Evolutionary conservation across 2,113 vertebrate genomes (phyloP), one percentile per base, ranked within the genome.

Genomic region (Glaucidium brasilianum): DNA sequence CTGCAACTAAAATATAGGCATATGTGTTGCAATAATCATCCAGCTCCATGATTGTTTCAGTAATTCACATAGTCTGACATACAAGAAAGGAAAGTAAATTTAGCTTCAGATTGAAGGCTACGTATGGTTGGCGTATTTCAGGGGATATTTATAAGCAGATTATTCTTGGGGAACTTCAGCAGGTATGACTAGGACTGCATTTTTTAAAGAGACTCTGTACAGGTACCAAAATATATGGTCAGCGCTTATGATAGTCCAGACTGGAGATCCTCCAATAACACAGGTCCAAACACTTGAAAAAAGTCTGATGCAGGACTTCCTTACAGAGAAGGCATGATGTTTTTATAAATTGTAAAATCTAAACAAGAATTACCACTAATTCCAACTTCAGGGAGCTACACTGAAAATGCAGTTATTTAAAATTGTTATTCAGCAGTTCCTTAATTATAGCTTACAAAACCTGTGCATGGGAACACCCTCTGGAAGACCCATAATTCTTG

Each of bases 291-390:
- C 35, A 60, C 30, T n/a, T 53, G 29, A 12, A 82, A 74, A 79
- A 85, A 5, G 3, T 26, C 85, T 66, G 41, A 34, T 15, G 14
- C 37, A 62, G 27, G 9, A 9, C 6, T 82, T 82, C 43, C 63
- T 89, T 45, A 34, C 0, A 0, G 35, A 76, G 50, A 76, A 16
- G 5, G 1, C 11, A 53, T 23, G 49, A 21, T 0, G 0, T 63
- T 87, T 81, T 88, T 32, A 78, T 18, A 90, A 85, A 59, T 34
- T 27, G 35, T 59, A 90, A 85, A 72, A 90, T 75, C n/a, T 39
- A 30, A 52, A 34, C 29, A 47, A 83, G 39, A 85, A 88, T 90
- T 75, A 67, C 23, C 0, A 0, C 43, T 76, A 80, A 82, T 77
- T 73, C 53, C 58, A 53, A 12, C 63, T 83, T 73, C 34, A 39